Conservation (phyloP, 2,888 invertebrate species). For the Notodonta ziczac region DNA sequence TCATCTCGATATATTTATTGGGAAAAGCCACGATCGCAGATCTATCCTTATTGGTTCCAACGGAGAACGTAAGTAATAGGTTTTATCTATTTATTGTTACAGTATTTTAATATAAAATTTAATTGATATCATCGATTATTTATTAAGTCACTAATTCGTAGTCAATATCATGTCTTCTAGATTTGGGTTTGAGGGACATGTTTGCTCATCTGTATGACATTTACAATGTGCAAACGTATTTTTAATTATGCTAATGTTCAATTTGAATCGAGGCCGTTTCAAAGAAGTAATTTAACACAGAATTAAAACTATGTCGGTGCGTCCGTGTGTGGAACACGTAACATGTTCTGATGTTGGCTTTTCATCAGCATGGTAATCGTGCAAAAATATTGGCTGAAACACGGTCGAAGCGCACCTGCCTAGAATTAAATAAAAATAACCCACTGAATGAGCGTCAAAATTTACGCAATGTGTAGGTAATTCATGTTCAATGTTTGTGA, state of each 20-base stretch:
- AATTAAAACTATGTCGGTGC: conserved; percentile 61
- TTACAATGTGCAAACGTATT: conserved; percentile 9
- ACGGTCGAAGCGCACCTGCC: conserved; percentile 71
- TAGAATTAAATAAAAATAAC: conserved; percentile 84
- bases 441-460: conserved; percentile 64
- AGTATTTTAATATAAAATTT: conserved; percentile 48
- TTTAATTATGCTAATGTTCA: conserved; percentile 18
- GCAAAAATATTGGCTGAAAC: conserved; percentile 78
- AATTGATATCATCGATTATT: not conserved
- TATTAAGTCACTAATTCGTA: too few species aligned
- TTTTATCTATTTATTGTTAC: conserved; percentile 61
- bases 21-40: conserved; percentile 66
- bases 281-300: conserved; percentile 57
- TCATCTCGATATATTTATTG: conserved; percentile 80
- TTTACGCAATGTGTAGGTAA: conserved; percentile 62
- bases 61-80: conserved; percentile 62
- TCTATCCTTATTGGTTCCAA: conserved; percentile 70
- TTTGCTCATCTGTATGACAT: not conserved
- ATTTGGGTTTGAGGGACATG: too few species aligned
- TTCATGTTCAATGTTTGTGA: conserved; percentile 66
- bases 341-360: conserved; percentile 75
- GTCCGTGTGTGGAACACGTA: conserved; percentile 51
- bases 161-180: too few species aligned
- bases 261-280: conserved; percentile 26
- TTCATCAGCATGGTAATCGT: conserved; percentile 84